Percentiles rank a stretch among this genome's conserved stretches.
Conservation (phyloP, 2,888 invertebrate species). For the Drosophila limbata region DNA sequence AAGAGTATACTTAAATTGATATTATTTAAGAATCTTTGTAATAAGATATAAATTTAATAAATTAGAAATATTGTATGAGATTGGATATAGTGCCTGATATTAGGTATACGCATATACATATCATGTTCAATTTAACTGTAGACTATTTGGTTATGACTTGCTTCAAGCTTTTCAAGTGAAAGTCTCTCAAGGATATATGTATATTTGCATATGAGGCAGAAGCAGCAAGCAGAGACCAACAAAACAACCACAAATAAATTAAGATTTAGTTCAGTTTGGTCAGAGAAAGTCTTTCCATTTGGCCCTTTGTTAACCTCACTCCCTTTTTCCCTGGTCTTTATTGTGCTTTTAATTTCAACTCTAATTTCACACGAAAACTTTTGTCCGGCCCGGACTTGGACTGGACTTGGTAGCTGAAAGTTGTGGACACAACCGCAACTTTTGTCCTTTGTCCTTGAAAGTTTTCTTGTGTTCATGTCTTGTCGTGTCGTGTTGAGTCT, state of each 20-base stretch:
- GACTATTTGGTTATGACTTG: neutral
- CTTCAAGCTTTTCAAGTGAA: neutral
- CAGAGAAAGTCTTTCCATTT: neutral
- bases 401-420: neutral
- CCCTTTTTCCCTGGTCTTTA: conserved; percentile 7
- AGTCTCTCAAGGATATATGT: conserved; percentile 29
- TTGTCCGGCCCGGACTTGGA: conserved; percentile 23
- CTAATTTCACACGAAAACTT: conserved; percentile 73
- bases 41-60: too few relatives aligned
- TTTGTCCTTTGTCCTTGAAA: conserved; percentile 49
- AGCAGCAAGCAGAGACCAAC: neutral
- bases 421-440: conserved; percentile 28
- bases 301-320: conserved; percentile 13
- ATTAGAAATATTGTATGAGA: neutral
- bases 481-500: conserved; percentile 22
- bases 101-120: neutral
- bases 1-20: too few relatives aligned
- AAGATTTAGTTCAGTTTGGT: conserved; percentile 11
- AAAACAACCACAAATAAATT: conserved; percentile 31
- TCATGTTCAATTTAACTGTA: neutral
- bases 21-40: too few relatives aligned
- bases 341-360: conserved; percentile 71
- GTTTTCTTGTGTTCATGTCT: conserved; percentile 35
- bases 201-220: conserved; percentile 41
- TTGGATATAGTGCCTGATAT: neutral